A percentile compares a stretch with the other conserved stretches of the same genome.
phyloP scores from a whole-genome alignment of 2,888 invertebrate species.

The Ormyrus nitidulus region DNA sequence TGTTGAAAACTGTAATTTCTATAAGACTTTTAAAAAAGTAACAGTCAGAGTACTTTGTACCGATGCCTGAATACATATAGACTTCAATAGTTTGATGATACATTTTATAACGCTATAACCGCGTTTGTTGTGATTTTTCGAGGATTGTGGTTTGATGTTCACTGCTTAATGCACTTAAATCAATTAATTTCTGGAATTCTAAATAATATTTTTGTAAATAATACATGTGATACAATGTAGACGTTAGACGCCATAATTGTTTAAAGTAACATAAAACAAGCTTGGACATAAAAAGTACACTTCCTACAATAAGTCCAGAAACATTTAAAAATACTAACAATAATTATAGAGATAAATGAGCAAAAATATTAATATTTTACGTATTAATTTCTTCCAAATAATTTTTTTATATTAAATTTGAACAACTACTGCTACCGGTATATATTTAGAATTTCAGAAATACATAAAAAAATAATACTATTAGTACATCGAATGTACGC shows the following conservation, averaged over 20 bases:
- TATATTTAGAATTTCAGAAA: constrained; percentile 32
- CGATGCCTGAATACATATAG: constrained; percentile 34
- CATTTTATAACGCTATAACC: not conserved
- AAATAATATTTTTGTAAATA: not conserved
- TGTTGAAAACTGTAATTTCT: constrained; percentile 48
- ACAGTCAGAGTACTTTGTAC: constrained; percentile 38
- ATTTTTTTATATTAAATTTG: not conserved
- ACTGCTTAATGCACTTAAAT: constrained; percentile 42
- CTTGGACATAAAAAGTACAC: no score
- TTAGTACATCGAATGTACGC: constrained; percentile 48
- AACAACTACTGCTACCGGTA: not conserved
- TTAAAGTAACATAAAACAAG: no score
- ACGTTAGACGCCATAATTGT: no score
- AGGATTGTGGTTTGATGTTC: constrained; percentile 40
- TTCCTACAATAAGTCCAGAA: not conserved
- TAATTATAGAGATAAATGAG: not conserved
- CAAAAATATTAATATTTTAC: not conserved
- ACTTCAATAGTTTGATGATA: constrained; percentile 13
- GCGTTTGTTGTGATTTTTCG: constrained; percentile 46
- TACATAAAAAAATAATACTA: constrained; percentile 4
- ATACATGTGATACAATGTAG: not conserved
- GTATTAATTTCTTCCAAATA: constrained; percentile 13
- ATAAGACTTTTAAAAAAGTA: constrained; percentile 41
- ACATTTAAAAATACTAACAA: not conserved
- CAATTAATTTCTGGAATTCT: constrained; percentile 31